phyloP scores from a whole-genome alignment of 92 coral and sea anemone genomes.

The Umimayanthus chanpuru region DNA sequence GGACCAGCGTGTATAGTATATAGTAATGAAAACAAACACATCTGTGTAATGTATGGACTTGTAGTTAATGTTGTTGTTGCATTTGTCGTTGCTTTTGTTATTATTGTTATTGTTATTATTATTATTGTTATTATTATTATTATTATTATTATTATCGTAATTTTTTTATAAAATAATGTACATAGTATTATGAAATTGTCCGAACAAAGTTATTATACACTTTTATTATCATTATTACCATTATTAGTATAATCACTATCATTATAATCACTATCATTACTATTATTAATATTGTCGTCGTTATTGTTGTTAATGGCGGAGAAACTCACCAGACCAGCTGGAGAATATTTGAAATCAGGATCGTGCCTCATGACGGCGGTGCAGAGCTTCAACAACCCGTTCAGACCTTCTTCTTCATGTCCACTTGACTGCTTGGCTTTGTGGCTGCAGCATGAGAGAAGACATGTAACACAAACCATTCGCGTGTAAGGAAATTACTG shows the following conservation, averaged over 20 bases:
- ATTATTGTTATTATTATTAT: too few relatives aligned
- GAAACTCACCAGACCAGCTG: conserved; percentile 83
- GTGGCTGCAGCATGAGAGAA: not conserved
- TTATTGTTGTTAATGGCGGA: not conserved
- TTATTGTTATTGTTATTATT: too few relatives aligned
- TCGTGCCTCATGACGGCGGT: conserved; percentile 98
- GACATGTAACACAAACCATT: not conserved
- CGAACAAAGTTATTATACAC: too few relatives aligned
- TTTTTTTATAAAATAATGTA: too few relatives aligned
- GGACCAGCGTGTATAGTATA: not conserved
- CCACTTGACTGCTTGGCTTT: conserved; percentile 41
- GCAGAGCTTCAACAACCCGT: conserved; percentile 92
- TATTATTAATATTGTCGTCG: too few relatives aligned
- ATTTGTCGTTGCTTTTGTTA: too few relatives aligned
- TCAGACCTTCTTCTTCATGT: conserved; percentile 89
- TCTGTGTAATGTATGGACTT: not conserved
- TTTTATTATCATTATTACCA: too few relatives aligned
- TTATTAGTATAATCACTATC: too few relatives aligned
- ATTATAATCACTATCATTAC: too few relatives aligned
- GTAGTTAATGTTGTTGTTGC: too few relatives aligned
- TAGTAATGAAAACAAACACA: not conserved
- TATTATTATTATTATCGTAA: too few relatives aligned
- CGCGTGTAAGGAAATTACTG: not conserved
- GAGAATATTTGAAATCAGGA: conserved; percentile 88
- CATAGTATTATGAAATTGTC: too few relatives aligned